Base-by-base conservation (phyloP, 2,113 vertebrate species). In the Cyprinodon tularosa region DNA sequence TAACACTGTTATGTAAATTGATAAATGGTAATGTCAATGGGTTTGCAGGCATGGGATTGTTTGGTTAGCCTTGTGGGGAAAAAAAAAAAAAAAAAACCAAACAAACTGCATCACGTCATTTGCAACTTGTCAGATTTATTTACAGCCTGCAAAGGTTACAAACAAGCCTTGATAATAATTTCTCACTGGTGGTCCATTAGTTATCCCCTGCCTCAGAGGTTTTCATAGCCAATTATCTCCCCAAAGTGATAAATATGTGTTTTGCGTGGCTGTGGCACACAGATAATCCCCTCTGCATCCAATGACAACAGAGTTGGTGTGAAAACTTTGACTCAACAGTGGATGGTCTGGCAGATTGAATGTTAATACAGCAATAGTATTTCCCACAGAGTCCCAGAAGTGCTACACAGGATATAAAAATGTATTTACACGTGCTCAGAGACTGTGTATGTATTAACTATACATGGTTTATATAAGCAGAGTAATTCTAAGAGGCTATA, bases 171-270 rank as follows among this genome's bases (percentile, higher is more conserved):
- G 72, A 82, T 87, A 66, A 48, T 78, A 76, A 83, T 88, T 85
- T 50, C 2, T 37, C 74, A 83, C 64, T 38, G 12, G 63, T 70
- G 67, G 66, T 83, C 84, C 60, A 84, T 90, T 92, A 86, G 70
- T 86, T 84, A 70, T 89, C 61, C 59, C 15, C 69, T 38, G 62
- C 83, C 74, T 86, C 62, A 38, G 36, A 90, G 82, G 85, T 89
- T 92, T 89, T 91, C 86, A 83, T 86, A 92, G 84, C 80, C 84
- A 90, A 90, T 92, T 88, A 91, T 92, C 86, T 91, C 50, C 65
- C 82, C 84, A 74, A 77, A 75, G 69, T 92, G 89, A 92, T 91
- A 88, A 88, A 89, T 91, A 80, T 77, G 73, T 88, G 81, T 69
- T 29, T 15, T 57, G 66, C 77, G 70, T 9, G 64, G 71, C 79